Evolutionary conservation across 1,140 invertebrate species (phyloP), one percentile per base, ranked within the genome.

Genomic region (Apis cerana): DNA sequence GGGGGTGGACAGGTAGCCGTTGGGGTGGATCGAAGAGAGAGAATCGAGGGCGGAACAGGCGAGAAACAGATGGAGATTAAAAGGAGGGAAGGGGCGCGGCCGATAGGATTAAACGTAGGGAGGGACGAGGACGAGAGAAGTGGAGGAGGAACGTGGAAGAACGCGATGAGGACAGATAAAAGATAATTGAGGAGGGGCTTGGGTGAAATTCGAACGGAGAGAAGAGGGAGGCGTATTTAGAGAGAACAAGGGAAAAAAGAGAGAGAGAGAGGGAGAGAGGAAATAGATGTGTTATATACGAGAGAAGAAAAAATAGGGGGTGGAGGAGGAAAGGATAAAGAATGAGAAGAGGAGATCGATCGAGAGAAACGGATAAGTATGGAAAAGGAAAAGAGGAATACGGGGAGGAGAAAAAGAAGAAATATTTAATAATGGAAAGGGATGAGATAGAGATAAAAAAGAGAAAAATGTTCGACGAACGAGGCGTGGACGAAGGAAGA

Each of bases 11-110:
- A 77, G 75, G 72, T 82, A 69, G 52, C 64, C 50, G 10, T 23
- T 10, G 12, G 62, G 43, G 7, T 21, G 52, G 43, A 43, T 43
- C 71, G 17, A n/a, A 27, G n/a, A n/a, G 59, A 17, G 52, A 48
- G 27, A 52, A 43, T 52, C 9, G 56, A 70, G 33, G 13, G 50
- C 12, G 19, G 21, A n/a, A 13, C n/a, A 33, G 27, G 67, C 50
- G 65, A 79, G 75, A 69, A 78, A 82, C 67, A 78, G 65, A 82
- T 76, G 75, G 67, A 70, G 75, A 82, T 82, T 69, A 76, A 84
- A 82, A 33, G n/a, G 54, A 54, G 43, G 17, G 65, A 64, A 48
- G 27, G 54, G 43, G 15, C 69, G 69, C 61, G 75, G 62, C 61
- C 71, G 65, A 59, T 78, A 70, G 56, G 56, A 69, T 83, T 79